A percentile compares a stretch with the other conserved stretches of the same genome.
These are phyloP conservation scores for Cydia strobilella DNA, from an alignment of 1,140 invertebrate genomes.

Conservation along the genomic window DNA sequence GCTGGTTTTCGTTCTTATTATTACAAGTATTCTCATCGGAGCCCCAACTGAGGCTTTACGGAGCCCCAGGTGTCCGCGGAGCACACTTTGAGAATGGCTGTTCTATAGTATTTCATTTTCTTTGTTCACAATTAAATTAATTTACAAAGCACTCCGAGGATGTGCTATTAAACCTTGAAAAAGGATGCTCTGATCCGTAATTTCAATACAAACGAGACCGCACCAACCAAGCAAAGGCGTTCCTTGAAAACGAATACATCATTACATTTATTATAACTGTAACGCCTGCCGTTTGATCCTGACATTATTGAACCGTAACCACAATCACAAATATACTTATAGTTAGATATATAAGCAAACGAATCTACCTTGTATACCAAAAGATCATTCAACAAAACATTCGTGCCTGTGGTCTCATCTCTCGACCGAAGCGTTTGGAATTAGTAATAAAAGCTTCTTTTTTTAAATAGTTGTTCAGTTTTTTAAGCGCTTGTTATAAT, in stretches of 20 bases:
- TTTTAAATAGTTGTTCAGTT: too few species aligned
- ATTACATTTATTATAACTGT: neutral
- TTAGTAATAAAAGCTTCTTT: too few species aligned
- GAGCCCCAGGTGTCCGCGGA: too few species aligned
- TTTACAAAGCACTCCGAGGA: neutral
- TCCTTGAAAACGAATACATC: conserved; percentile 4
- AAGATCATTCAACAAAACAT: too few species aligned
- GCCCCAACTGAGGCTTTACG: too few species aligned
- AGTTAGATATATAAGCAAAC: neutral
- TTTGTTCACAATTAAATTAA: neutral
- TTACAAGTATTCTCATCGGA: too few species aligned
- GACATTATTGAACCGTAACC: neutral
- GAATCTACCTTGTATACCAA: neutral
- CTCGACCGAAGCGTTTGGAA: too few species aligned
- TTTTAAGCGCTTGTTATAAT: too few species aligned
- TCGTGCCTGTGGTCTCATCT: too few species aligned
- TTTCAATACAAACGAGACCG: neutral
- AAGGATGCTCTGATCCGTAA: neutral
- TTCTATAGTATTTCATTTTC: neutral
- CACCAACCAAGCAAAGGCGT: neutral
- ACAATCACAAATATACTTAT: neutral
- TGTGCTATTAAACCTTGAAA: neutral
- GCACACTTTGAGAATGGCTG: too few species aligned
- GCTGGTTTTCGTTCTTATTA: too few species aligned
- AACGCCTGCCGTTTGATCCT: neutral